Percentiles rank a stretch among this genome's conserved stretches.
phyloP scores from a whole-genome alignment of 2,888 invertebrate species.

The Amaurobius ferox region DNA sequence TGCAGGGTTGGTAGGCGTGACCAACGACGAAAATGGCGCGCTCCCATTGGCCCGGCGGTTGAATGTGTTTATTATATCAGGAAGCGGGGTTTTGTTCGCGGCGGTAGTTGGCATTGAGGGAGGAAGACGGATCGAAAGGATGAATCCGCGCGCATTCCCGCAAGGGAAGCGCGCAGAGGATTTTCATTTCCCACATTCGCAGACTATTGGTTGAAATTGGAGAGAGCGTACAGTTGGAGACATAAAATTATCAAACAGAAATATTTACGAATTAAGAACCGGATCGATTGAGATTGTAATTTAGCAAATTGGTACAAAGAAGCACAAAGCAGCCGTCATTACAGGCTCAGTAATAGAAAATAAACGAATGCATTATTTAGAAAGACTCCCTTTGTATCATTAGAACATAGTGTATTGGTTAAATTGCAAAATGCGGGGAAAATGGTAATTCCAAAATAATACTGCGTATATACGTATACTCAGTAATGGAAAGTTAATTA shows the following conservation, averaged over 20 bases:
- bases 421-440: too few species aligned
- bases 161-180: not conserved
- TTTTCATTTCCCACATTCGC: not conserved
- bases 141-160: not conserved
- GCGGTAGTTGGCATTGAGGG: slow-evolving; percentile 2
- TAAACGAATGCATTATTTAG: too few species aligned
- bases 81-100: slow-evolving; percentile 22
- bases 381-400: too few species aligned
- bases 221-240: not conserved
- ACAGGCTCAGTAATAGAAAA: too few species aligned
- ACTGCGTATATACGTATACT: too few species aligned
- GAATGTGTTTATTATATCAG: slow-evolving; percentile 33
- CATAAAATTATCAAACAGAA: slow-evolving; percentile 1
- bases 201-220: not conserved
- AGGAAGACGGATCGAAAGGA: not conserved
- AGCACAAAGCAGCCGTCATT: too few species aligned
- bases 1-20: slow-evolving; percentile 25
- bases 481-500: too few species aligned
- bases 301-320: too few species aligned
- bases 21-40: not conserved
- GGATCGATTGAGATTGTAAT: not conserved
- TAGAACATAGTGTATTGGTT: too few species aligned
- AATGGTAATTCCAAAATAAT: too few species aligned
- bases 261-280: not conserved
- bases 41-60: slow-evolving; percentile 6